Conservation (phyloP, 1,140 invertebrate species). For the Drosophila rufa region DNA sequence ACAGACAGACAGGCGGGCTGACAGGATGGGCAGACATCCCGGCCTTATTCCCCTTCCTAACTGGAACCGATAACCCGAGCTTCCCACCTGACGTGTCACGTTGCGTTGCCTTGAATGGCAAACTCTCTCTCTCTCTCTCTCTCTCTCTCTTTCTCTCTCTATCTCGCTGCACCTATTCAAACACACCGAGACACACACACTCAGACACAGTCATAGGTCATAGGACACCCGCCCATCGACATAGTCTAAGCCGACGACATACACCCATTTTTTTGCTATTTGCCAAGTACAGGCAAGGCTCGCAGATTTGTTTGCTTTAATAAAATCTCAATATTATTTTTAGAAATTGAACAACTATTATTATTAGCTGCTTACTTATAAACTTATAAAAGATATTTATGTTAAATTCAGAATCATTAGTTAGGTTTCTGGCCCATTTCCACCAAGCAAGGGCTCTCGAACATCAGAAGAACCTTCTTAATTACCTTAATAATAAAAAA, state of each 20-base stretch:
- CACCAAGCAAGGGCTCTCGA: too few species aligned
- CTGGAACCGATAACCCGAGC: conserved; percentile 10
- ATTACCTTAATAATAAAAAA: too few species aligned
- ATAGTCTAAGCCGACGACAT: conserved; percentile 42
- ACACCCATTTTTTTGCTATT: conserved; percentile 25
- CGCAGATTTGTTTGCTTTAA: neutral
- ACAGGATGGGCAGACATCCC: conserved; percentile 46
- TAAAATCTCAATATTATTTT: neutral
- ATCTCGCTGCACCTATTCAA: conserved; percentile 13
- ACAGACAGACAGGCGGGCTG: conserved; percentile 38
- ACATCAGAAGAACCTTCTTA: too few species aligned
- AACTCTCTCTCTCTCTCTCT: conserved; percentile 2
- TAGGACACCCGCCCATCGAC: conserved; percentile 48
- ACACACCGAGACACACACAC: conserved; percentile 15
- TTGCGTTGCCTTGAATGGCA: conserved; percentile 64
- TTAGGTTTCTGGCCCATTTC: neutral
- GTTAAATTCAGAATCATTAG: neutral
- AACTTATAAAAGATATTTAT: neutral
- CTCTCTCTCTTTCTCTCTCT: neutral
- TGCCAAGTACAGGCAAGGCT: conserved; percentile 12
- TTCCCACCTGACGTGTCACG: conserved; percentile 57
- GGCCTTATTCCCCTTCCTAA: neutral
- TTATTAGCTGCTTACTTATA: too few species aligned
- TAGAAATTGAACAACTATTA: too few species aligned
- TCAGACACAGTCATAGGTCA: conserved; percentile 34